Percentiles rank a stretch among this genome's conserved stretches.
These are phyloP conservation scores for Scolopax bukidnonensis DNA, from an alignment of 2,797 vertebrate genomes.

Conservation along the genomic window DNA sequence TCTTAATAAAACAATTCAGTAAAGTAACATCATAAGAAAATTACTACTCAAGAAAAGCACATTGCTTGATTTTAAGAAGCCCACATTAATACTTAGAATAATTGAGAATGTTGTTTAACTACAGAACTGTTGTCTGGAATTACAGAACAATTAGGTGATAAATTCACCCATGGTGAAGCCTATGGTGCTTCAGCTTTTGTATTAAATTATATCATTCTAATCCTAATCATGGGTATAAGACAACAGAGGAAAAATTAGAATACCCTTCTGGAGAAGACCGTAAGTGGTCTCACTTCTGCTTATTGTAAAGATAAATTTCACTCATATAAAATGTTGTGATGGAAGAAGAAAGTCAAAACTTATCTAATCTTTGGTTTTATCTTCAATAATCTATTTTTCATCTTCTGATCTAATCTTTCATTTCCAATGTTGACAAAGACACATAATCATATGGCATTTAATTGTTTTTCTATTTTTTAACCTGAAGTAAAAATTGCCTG, in stretches of 20 bases:
- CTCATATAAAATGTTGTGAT: background rate
- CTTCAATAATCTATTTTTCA: background rate
- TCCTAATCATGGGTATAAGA: background rate
- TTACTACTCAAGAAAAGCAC: background rate
- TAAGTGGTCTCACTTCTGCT: background rate
- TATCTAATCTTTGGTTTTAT: background rate
- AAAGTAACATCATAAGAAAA: background rate
- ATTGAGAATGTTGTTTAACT: background rate
- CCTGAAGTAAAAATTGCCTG: background rate
- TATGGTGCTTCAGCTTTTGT: background rate
- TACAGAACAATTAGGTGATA: background rate
- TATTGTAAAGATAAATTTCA: background rate
- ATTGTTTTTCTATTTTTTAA: background rate
- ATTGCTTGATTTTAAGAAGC: background rate
- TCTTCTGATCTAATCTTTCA: background rate
- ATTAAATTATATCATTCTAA: background rate
- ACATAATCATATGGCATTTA: background rate
- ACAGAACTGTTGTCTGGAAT: background rate
- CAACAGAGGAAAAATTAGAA: background rate
- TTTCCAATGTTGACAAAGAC: background rate
- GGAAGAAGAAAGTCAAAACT: background rate
- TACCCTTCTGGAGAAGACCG: background rate
- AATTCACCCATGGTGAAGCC: background rate
- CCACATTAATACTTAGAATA: background rate
- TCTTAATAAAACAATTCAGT: background rate